Evolutionary conservation across 2,797 vertebrate species (phyloP).

Genomic region (Orestias chungarensis): DNA sequence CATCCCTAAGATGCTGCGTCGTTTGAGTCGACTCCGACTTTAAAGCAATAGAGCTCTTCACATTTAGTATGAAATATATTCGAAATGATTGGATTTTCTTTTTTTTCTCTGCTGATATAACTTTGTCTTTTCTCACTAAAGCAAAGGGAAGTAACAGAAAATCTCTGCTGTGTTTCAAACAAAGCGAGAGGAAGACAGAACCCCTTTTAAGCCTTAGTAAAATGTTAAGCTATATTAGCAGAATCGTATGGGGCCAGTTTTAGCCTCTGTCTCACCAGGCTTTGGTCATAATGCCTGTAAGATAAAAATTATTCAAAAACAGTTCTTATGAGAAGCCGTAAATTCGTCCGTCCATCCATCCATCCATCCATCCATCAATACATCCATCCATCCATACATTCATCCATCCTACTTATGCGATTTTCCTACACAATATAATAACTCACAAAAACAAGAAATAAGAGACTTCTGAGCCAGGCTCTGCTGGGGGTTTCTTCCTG

Average conservation of each 20-base stretch:
- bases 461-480: no score
- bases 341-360: no score
- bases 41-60: constrained; percentile 43
- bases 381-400: not conserved
- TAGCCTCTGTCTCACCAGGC: no score
- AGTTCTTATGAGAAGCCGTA: no score
- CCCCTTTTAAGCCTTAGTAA: not conserved
- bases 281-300: no score
- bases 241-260: no score
- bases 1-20: constrained; percentile 48
- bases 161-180: not conserved
- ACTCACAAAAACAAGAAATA: no score
- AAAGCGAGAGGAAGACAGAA: constrained; percentile 7
- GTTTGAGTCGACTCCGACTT: constrained; percentile 39
- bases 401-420: no score
- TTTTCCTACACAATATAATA: no score
- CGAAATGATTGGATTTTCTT: constrained; percentile 24
- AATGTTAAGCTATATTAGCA: not conserved
- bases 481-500: no score
- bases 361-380: no score
- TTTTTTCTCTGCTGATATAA: constrained; percentile 15
- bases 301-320: no score
- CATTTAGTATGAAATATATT: constrained; percentile 43
- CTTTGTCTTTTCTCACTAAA: not conserved
- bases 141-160: not conserved